Percentiles rank a stretch among this genome's conserved stretches.
phyloP scores from a whole-genome alignment of 2,113 vertebrate genomes.

The Limanda limanda region DNA sequence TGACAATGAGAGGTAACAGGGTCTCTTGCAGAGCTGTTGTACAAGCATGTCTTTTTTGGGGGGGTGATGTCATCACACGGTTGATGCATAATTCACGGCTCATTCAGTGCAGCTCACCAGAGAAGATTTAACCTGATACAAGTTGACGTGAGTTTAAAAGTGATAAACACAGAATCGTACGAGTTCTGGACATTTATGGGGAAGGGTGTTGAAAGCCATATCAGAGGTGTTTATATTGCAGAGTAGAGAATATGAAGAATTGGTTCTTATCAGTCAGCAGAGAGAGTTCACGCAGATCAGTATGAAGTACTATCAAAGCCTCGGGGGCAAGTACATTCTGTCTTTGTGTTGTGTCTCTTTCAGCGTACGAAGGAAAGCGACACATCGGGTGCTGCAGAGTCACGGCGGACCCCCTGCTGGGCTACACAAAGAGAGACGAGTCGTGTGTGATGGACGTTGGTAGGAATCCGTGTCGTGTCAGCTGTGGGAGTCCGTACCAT shows the following conservation, averaged over 20 bases:
- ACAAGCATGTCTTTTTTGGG: slow-evolving; percentile 16
- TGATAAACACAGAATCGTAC: not conserved
- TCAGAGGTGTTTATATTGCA: not conserved
- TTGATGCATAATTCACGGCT: slow-evolving; percentile 52
- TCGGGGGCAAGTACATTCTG: too few relatives aligned
- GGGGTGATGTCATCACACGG: slow-evolving; percentile 37
- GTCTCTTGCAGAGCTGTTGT: slow-evolving; percentile 12
- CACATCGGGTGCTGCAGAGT: slow-evolving; percentile 29
- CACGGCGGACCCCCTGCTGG: slow-evolving; percentile 44
- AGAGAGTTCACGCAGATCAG: not conserved
- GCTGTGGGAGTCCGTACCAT: slow-evolving; percentile 46
- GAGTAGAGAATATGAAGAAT: not conserved
- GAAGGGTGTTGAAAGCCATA: too few relatives aligned
- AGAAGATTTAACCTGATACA: slow-evolving; percentile 3
- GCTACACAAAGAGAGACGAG: slow-evolving; percentile 44
- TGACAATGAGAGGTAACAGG: not conserved
- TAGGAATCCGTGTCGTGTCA: slow-evolving; percentile 37
- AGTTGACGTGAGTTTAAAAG: not conserved
- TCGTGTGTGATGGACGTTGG: slow-evolving; percentile 27
- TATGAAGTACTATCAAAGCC: not conserved
- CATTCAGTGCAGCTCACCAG: slow-evolving; percentile 53
- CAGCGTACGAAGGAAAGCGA: slow-evolving; percentile 27
- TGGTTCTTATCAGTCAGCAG: not conserved
- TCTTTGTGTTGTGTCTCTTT: slow-evolving; percentile 9
- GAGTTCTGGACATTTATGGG: not conserved